Conservation (phyloP, 2,888 invertebrate species). For the Panopea generosa region DNA sequence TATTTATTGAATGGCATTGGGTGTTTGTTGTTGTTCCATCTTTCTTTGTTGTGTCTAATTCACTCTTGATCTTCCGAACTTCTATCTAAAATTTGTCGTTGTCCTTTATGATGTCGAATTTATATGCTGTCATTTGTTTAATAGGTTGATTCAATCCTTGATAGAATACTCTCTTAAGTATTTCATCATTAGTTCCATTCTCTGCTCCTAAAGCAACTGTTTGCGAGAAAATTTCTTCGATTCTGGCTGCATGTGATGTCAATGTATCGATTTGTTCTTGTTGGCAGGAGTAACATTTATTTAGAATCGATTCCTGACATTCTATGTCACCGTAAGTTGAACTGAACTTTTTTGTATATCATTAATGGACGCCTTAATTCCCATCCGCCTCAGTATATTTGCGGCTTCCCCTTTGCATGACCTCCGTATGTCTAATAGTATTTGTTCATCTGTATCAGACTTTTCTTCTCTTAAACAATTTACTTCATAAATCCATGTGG, state of each 20-base stretch:
- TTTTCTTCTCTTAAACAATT: not conserved
- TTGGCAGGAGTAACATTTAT: constrained; percentile 9
- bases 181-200: not conserved
- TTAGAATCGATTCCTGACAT: not conserved
- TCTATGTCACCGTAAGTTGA: constrained; percentile 4
- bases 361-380: too few species aligned
- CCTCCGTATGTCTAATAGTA: not conserved
- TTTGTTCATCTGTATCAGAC: too few species aligned
- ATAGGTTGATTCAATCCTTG: constrained; percentile 3
- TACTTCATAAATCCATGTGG: not conserved
- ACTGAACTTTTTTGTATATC: not conserved
- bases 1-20: constrained; percentile 3
- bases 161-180: constrained; percentile 6
- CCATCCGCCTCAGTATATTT: too few species aligned
- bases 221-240: constrained; percentile 14
- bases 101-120: constrained; percentile 8
- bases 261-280: constrained; percentile 1
- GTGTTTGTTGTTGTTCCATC: not conserved
- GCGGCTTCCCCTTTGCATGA: not conserved
- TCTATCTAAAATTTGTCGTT: constrained; percentile 4
- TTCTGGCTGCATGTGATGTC: not conserved
- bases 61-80: constrained; percentile 4
- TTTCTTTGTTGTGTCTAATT: not conserved
- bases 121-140: constrained; percentile 1
- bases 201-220: not conserved